Percentiles rank a stretch among this genome's conserved stretches.
phyloP scores from a whole-genome alignment of 2,888 invertebrate genomes.

The Drosophila atripex region DNA sequence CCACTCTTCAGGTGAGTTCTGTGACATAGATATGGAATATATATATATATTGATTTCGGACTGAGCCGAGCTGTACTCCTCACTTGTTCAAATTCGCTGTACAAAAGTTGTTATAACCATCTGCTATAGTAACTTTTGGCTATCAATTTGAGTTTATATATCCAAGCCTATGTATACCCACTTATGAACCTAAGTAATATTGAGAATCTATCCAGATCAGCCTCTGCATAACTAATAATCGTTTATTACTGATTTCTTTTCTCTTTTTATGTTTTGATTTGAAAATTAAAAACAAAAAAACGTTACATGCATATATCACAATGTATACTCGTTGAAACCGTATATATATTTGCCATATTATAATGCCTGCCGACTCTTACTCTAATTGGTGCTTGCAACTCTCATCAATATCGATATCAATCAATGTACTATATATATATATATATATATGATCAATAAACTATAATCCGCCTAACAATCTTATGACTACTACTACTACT shows the following conservation, averaged over 20 bases:
- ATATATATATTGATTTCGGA: neutral
- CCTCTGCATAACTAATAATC: conserved; percentile 74
- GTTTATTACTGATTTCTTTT: conserved; percentile 74
- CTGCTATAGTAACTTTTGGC: conserved; percentile 75
- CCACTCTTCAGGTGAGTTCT: conserved; percentile 86
- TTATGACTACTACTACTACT: conserved; percentile 40
- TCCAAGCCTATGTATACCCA: conserved; percentile 44
- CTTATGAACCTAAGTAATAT: conserved; percentile 54
- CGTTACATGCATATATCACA: conserved; percentile 67
- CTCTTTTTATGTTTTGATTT: conserved; percentile 73
- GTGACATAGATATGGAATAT: neutral
- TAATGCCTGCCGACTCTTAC: conserved; percentile 79
- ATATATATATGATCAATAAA: conserved; percentile 41
- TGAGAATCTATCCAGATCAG: conserved; percentile 58
- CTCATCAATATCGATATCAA: conserved; percentile 46
- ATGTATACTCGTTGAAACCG: conserved; percentile 62
- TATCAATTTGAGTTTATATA: conserved; percentile 53
- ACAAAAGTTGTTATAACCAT: conserved; percentile 74
- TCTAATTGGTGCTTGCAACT: conserved; percentile 82
- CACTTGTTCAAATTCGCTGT: conserved; percentile 56
- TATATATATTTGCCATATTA: conserved; percentile 41
- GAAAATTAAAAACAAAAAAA: conserved; percentile 43
- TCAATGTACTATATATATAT: conserved; percentile 21
- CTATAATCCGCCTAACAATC: conserved; percentile 13
- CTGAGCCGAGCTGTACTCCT: conserved; percentile 2